Evolutionary conservation across 2,888 invertebrate genomes (phyloP).

Genomic region (Sinodicranocentrus sp.): DNA sequence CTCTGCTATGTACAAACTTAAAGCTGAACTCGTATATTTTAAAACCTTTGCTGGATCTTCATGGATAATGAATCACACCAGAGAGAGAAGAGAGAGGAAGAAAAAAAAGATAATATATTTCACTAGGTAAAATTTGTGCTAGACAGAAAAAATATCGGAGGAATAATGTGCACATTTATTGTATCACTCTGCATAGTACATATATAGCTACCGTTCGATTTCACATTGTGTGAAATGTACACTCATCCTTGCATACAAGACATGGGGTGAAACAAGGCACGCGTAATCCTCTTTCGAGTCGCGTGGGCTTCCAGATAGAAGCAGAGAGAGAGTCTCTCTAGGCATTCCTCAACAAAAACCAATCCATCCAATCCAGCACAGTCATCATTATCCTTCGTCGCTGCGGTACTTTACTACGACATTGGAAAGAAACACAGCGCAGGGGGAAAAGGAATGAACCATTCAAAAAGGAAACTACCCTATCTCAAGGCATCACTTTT

Average conservation of each 20-base stretch:
- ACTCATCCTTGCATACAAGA: neutral
- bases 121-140: conserved; percentile 6
- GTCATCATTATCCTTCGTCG: conserved; percentile 29
- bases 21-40: too few relatives aligned
- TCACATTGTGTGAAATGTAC: neutral
- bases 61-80: too few relatives aligned
- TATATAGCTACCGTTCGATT: too few relatives aligned
- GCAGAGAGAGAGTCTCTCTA: conserved; percentile 13
- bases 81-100: too few relatives aligned
- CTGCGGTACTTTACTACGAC: conserved; percentile 51
- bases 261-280: conserved; percentile 58
- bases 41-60: too few relatives aligned
- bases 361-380: conserved; percentile 34
- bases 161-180: conserved; percentile 1
- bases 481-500: conserved; percentile 66
- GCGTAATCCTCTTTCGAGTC: conserved; percentile 72
- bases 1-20: too few relatives aligned
- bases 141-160: neutral
- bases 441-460: conserved; percentile 52
- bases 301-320: conserved; percentile 69
- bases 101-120: neutral
- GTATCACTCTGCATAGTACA: too few relatives aligned
- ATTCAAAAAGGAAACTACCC: conserved; percentile 55
- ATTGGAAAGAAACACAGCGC: conserved; percentile 31
- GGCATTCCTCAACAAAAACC: conserved; percentile 58